These are phyloP conservation scores for Arbacia lixula DNA, from an alignment of 53 echinoderm and acorn worm genomes.

Conservation along the genomic window DNA sequence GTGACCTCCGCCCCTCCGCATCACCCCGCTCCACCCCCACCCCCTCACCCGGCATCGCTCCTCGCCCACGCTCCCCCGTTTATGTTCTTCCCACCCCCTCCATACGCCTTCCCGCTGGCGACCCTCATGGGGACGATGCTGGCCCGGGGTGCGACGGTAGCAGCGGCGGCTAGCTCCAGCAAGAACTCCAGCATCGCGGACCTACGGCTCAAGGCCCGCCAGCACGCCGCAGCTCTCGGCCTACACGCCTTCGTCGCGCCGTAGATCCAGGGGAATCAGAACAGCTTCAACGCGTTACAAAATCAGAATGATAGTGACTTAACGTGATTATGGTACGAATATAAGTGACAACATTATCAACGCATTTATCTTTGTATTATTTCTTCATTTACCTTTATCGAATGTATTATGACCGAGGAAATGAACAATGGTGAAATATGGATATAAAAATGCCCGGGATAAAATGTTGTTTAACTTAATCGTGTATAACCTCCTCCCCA, in stretches of 20 bases:
- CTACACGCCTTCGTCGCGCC: slow-evolving; percentile 84
- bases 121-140: slow-evolving; percentile 89
- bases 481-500: too few relatives aligned
- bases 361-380: too few relatives aligned
- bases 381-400: too few relatives aligned
- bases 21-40: slow-evolving; percentile 43
- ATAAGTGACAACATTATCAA: neutral
- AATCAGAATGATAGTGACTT: neutral
- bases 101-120: slow-evolving; percentile 90
- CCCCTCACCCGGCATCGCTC: slow-evolving; percentile 76
- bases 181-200: slow-evolving; percentile 96
- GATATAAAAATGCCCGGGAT: too few relatives aligned
- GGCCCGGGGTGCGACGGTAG: slow-evolving; percentile 38
- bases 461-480: too few relatives aligned
- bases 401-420: too few relatives aligned
- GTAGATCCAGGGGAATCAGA: too few relatives aligned
- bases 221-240: slow-evolving; percentile 95
- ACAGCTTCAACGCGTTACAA: neutral
- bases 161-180: slow-evolving; percentile 33
- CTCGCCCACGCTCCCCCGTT: slow-evolving; percentile 84
- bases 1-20: slow-evolving; percentile 62
- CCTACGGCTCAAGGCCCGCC: slow-evolving; percentile 90
- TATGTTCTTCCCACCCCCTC: slow-evolving; percentile 88
- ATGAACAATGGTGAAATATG: too few relatives aligned
- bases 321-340: neutral